Evolutionary conservation across 2,888 invertebrate genomes (phyloP).

Genomic region (Megamerina dolium): DNA sequence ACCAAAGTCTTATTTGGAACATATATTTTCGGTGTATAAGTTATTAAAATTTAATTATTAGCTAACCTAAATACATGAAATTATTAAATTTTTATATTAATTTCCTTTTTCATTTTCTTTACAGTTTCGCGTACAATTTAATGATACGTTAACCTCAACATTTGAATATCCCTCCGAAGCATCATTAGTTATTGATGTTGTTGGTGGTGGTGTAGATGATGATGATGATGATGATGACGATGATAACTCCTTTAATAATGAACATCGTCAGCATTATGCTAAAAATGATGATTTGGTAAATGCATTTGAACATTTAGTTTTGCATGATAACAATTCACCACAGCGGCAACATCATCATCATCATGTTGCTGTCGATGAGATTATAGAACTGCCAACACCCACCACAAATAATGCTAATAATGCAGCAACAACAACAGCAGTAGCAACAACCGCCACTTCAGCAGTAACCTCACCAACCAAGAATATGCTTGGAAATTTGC

Average conservation of each 20-base stretch:
- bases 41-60: too few species aligned
- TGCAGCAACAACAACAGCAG: constrained; percentile 8
- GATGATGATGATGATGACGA: constrained; percentile 14
- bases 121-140: constrained; percentile 84
- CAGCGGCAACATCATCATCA: constrained; percentile 32
- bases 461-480: constrained; percentile 29
- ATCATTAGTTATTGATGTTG: constrained; percentile 68
- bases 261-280: constrained; percentile 24
- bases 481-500: constrained; percentile 47
- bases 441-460: constrained; percentile 13
- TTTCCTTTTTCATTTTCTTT: too few species aligned
- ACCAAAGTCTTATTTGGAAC: too few species aligned
- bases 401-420: constrained; percentile 16
- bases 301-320: constrained; percentile 30
- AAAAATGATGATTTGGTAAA: constrained; percentile 15
- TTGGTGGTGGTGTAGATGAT: too few species aligned
- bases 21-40: too few species aligned
- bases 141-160: constrained; percentile 78
- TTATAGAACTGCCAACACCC: constrained; percentile 43
- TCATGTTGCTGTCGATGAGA: constrained; percentile 46
- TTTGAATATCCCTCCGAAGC: constrained; percentile 93
- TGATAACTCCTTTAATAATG: too few species aligned
- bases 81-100: too few species aligned
- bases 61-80: too few species aligned
- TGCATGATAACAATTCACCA: constrained; percentile 19